phyloP scores from a whole-genome alignment of 2,888 invertebrate genomes.

The Maniola hyperantus region DNA sequence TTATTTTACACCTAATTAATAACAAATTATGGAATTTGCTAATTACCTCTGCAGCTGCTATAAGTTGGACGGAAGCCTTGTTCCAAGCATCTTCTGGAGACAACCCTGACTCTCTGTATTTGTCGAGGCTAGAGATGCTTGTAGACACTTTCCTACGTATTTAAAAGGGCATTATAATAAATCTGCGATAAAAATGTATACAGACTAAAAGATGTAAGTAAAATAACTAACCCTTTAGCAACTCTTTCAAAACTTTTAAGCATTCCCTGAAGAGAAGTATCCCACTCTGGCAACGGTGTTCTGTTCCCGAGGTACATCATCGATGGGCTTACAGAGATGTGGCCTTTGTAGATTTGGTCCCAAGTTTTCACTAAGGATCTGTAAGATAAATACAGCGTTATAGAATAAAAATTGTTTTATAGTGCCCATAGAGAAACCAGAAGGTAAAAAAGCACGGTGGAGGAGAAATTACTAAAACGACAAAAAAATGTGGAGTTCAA shows the following conservation, averaged over 20 bases:
- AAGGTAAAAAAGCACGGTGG: not conserved
- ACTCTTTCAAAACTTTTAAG: constrained; percentile 82
- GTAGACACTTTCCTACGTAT: constrained; percentile 85
- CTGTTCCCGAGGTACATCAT: constrained; percentile 71
- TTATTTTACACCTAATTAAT: not conserved
- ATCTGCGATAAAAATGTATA: too few species aligned
- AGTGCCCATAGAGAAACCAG: too few species aligned
- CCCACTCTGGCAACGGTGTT: constrained; percentile 52
- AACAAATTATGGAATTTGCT: not conserved
- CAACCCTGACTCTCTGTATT: constrained; percentile 84
- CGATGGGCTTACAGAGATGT: constrained; percentile 82
- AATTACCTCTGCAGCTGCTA: constrained; percentile 89
- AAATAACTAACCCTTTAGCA: constrained; percentile 79
- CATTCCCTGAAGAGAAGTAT: constrained; percentile 77
- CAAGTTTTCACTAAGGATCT: constrained; percentile 91
- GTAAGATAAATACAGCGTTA: constrained; percentile 20
- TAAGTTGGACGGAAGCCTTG: constrained; percentile 90
- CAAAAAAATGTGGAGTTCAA: too few species aligned
- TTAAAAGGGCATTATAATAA: constrained; percentile 10
- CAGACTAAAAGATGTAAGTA: not conserved
- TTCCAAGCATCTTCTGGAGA: constrained; percentile 93
- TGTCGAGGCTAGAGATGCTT: constrained; percentile 85
- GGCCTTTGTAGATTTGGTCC: constrained; percentile 83
- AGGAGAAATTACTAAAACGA: not conserved
- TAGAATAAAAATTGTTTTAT: too few species aligned